Evolutionary conservation across 1,140 invertebrate species (phyloP).

Genomic region (Argopecten irradians): DNA sequence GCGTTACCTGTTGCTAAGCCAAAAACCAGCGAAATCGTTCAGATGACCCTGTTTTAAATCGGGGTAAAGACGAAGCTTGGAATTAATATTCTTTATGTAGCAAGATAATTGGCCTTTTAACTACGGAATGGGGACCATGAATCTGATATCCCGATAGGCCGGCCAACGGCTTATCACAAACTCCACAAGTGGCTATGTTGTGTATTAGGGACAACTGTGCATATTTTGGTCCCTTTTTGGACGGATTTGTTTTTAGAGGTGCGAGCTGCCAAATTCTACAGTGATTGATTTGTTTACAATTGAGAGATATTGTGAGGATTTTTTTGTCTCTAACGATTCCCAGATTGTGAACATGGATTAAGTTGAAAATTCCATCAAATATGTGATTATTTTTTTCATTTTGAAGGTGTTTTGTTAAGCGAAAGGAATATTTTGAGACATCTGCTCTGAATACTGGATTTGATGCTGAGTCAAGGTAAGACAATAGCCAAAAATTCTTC

Average conservation of each 20-base stretch:
- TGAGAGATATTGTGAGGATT: not conserved
- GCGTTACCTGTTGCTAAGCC: not conserved
- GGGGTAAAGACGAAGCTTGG: not conserved
- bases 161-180: not conserved
- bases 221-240: not conserved
- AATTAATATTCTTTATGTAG: not conserved
- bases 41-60: not conserved
- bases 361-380: not conserved
- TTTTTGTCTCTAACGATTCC: not conserved
- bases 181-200: not conserved
- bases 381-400: not conserved
- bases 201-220: not conserved
- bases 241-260: not conserved
- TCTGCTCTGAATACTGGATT: too few species aligned
- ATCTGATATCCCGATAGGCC: not conserved
- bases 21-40: not conserved
- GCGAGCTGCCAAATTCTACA: not conserved
- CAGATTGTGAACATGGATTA: not conserved
- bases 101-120: not conserved
- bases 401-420: not conserved
- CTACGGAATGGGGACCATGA: not conserved
- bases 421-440: not conserved
- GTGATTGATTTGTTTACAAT: not conserved
- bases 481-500: too few species aligned
- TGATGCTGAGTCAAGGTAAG: too few species aligned